phyloP scores from a whole-genome alignment of 2,797 vertebrate species.

The Enteromius radiatus region DNA sequence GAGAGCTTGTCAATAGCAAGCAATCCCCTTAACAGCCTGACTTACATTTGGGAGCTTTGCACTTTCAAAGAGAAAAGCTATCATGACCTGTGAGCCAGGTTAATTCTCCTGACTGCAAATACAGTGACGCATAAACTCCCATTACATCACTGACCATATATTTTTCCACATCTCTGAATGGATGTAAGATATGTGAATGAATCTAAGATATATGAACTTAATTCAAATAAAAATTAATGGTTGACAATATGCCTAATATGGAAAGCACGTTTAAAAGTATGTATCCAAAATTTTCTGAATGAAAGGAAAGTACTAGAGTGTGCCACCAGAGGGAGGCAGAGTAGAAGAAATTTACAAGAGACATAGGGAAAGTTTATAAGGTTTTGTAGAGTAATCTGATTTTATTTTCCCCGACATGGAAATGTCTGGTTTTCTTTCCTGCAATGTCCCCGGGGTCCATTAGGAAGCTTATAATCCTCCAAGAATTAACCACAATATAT shows the following conservation, averaged over 20 bases:
- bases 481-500: constrained; percentile 9
- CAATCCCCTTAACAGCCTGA: constrained; percentile 46
- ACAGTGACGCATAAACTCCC: not conserved
- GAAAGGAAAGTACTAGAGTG: not conserved
- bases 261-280: not conserved
- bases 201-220: not conserved
- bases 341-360: constrained; percentile 29
- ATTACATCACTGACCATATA: not conserved
- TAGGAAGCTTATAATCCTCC: not conserved
- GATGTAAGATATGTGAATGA: not conserved
- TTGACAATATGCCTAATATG: not conserved
- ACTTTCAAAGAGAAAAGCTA: constrained; percentile 52
- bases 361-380: not conserved
- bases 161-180: constrained; percentile 8
- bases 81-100: constrained; percentile 52
- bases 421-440: not conserved
- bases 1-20: constrained; percentile 34
- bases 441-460: not conserved
- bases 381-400: not conserved
- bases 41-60: constrained; percentile 52
- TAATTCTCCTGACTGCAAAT: constrained; percentile 47
- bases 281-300: not conserved
- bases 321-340: constrained; percentile 59
- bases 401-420: not conserved
- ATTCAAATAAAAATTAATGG: not conserved